Base-by-base conservation (phyloP, 2,888 invertebrate species). In the Agrilus biguttatus region DNA sequence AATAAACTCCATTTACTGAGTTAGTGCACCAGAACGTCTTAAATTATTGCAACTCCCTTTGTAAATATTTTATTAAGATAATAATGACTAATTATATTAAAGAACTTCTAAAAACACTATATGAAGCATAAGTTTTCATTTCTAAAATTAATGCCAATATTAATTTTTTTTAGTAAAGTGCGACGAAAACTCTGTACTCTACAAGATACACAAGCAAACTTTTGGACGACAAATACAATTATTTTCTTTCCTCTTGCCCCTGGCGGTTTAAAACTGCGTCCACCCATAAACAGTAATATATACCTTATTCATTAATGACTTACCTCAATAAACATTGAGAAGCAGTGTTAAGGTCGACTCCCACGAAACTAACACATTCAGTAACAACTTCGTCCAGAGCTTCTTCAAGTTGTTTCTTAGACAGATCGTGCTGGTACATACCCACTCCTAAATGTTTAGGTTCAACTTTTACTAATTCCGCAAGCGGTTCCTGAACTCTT, bases 381-480 rank as follows among this genome's bases (percentile, higher is more conserved):
- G 83, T 82, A 0, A 95, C 83, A 0, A 88, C 82, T 52, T 82
- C 80, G 51, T 84, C 81, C 14, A 95, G 66, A 0, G 84, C 78
- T 3, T 77, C 69, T 10, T 75, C 76, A 2, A 95, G 63, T 60
- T 78, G 75, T 55, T 83, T 85, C 49, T 85, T 80, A 8, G 85
- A 79, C 19, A 93, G 72, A 59, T 95, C 93, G 57, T 92, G 91
- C 65, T 95, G 86, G 61, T 95, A 95, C 80, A 92, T 83, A n/a
- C 95, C 95, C 5, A 95, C 84, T 1, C 93, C 93, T 47, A 95
- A 71, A 67, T 91, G 87, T 55, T 86, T 83, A 1, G 93, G 92
- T 47, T 93, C 92, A 10, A 95, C 82, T 71, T 95, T 95, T 0
- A 95, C 89, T 46, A 89, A 73, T 64, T 95, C 95, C 36, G 85